Evolutionary conservation across 2,797 vertebrate species (phyloP), one percentile per base, ranked within the genome.

Genomic region (Agapornis canus): DNA sequence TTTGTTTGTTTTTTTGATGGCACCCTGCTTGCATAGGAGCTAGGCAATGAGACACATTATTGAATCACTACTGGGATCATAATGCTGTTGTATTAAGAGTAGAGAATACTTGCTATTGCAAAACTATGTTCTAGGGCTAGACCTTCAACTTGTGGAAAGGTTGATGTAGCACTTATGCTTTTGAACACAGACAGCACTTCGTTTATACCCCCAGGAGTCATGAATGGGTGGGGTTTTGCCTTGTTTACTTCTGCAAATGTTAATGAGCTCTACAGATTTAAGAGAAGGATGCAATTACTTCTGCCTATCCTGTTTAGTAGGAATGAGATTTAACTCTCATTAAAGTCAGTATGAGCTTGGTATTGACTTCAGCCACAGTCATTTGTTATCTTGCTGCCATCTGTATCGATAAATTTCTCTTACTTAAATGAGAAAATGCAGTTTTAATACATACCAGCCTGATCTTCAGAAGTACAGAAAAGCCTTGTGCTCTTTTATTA

Each of bases 211-310:
- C 21, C 35, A 2, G 1, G 63, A 63, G 17, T 52, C 31, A 5
- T 13, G 60, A 71, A 57, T 71, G 39, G 35, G 21, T 64, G 39
- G 45, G 21, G 29, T 73, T 92, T 91, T 87, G 48, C 47, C 45
- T 91, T 90, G 70, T 93, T 95, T 95, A 75, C 75, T 86, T 89
- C 60, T 94, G 71, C 45, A 89, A 42, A 86, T 45, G 40, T 79
- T 82, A 86, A 82, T 61, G 83, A 91, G 43, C 56, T 92, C 64
- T 54, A 37, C 37, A 89, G 94, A 92, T 94, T 94, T 89, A 66
- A 91, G 68, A 66, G 57, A 68, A 75, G 59, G 70, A 72, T 86
- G 64, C 77, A 93, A 84, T 95, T 93, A 82, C 68, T 92, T 86
- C 45, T 73, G 75, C 60, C 80, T 89, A 40, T 93, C 61, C 64